Conservation (phyloP, 2,113 vertebrate species). For the Hemiprocne comata region DNA sequence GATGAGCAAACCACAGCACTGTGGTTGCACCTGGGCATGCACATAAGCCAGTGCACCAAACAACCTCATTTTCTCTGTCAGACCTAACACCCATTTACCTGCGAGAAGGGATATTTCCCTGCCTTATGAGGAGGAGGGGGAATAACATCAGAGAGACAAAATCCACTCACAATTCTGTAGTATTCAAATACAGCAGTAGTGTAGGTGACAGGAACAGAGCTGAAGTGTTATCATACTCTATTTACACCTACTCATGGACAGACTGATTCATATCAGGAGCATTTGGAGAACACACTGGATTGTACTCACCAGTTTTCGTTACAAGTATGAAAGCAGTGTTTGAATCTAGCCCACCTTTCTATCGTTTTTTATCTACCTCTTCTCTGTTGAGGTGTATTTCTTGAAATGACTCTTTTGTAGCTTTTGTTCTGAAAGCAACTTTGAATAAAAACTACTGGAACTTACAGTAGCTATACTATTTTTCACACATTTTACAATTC, state of each 20-base stretch:
- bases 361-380: not conserved
- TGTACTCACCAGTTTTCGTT: not conserved
- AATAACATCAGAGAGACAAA: not conserved
- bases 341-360: not conserved
- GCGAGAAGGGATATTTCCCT: not conserved
- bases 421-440: slow-evolving; percentile 40
- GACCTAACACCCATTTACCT: not conserved
- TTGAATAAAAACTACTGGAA: slow-evolving; percentile 17
- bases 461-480: not conserved
- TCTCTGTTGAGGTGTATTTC: not conserved
- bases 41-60: not conserved
- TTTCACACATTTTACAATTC: not conserved
- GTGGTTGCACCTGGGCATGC: rapidly evolving
- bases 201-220: slow-evolving; percentile 3
- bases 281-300: not conserved
- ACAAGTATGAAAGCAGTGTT: not conserved
- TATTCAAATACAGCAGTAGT: slow-evolving; percentile 30
- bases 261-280: slow-evolving; percentile 11
- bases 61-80: not conserved
- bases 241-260: slow-evolving; percentile 43
- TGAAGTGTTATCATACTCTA: not conserved
- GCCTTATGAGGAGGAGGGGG: slow-evolving; percentile 7
- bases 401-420: slow-evolving; percentile 33
- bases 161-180: not conserved
- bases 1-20: not conserved